Evolutionary conservation across 2,888 invertebrate species (phyloP).

Genomic region (Heteropelma amictum): DNA sequence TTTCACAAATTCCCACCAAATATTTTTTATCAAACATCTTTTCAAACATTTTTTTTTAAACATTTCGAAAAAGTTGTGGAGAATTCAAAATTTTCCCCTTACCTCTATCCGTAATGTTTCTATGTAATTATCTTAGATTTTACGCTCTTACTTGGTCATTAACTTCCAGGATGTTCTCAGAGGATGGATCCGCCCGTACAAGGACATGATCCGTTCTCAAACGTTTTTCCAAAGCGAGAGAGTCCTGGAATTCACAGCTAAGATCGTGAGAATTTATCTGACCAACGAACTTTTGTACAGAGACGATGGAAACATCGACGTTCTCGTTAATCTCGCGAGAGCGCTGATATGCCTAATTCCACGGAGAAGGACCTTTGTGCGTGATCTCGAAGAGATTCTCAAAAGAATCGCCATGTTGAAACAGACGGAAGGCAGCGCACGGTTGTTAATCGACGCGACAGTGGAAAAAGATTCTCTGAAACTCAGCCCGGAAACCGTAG

Average conservation of each 20-base stretch:
- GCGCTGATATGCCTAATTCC: constrained; percentile 58
- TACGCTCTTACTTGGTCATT: too few species aligned
- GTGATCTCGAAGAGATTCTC: constrained; percentile 61
- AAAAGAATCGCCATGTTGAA: constrained; percentile 60
- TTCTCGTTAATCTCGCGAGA: constrained; percentile 61
- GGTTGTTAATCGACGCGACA: constrained; percentile 58
- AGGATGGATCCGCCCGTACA: constrained; percentile 64
- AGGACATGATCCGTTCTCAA: constrained; percentile 51
- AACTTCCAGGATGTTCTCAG: constrained; percentile 66
- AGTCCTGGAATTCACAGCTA: constrained; percentile 55
- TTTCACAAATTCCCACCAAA: too few species aligned
- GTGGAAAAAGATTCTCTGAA: constrained; percentile 55
- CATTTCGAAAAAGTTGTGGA: too few species aligned
- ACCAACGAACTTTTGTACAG: constrained; percentile 56
- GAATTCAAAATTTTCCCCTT: too few species aligned
- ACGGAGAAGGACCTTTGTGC: constrained; percentile 53
- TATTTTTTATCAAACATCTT: too few species aligned
- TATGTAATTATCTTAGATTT: too few species aligned
- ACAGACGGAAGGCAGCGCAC: constrained; percentile 58
- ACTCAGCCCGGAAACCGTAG: constrained; percentile 56
- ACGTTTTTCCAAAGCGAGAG: constrained; percentile 61
- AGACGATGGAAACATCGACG: constrained; percentile 53
- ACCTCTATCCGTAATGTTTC: too few species aligned
- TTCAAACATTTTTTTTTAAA: too few species aligned
- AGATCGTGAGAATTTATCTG: constrained; percentile 64